Base-by-base conservation (phyloP, 2,113 vertebrate genomes). In the Pelodiscus sinensis region DNA sequence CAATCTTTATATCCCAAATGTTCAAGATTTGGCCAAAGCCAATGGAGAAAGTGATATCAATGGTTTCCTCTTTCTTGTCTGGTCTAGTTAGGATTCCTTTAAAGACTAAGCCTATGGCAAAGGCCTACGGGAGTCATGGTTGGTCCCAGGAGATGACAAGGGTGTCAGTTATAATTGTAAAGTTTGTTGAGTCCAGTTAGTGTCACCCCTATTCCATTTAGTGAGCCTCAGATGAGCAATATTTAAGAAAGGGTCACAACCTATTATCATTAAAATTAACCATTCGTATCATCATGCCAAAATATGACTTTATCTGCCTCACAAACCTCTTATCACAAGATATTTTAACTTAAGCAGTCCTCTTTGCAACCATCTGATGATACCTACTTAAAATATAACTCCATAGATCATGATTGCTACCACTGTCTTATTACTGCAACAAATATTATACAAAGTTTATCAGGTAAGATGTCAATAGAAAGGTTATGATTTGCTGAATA, bases 1-100 rank as follows among this genome's bases (percentile, higher is more conserved):
- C 0, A 0, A 65, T 44, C 85, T n/a, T 29, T 19, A 18, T 0
- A 1, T 88, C 0, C 0, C 22, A 62, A 58, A 12, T 51, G 1
- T 3, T n/a, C 31, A 54, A 38, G 62, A n/a, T 38, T 57, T 81
- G 55, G 22, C 58, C 81, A 86, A 9, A 8, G 14, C 1, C 15
- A 16, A 15, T 31, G 16, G 29, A 68, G 15, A 0, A 25, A 86
- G 0, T 1, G 75, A 35, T 79, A 9, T 15, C 1, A 0, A 15
- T 27, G 31, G 31, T 75, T 52, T 51, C 35, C 50, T 75, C 35
- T 44, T 29, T 81, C 54, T 81, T 55, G 54, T 4, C 21, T n/a
- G 22, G 35, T 44, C 11, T 12, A 7, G 12, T 81, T 22, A 57
- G 14, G 55, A 55, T 27, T 8, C n/a, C n/a, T 81, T 81, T 75